phyloP scores from a whole-genome alignment of 2,797 vertebrate species.

The Glyptemys insculpta region DNA sequence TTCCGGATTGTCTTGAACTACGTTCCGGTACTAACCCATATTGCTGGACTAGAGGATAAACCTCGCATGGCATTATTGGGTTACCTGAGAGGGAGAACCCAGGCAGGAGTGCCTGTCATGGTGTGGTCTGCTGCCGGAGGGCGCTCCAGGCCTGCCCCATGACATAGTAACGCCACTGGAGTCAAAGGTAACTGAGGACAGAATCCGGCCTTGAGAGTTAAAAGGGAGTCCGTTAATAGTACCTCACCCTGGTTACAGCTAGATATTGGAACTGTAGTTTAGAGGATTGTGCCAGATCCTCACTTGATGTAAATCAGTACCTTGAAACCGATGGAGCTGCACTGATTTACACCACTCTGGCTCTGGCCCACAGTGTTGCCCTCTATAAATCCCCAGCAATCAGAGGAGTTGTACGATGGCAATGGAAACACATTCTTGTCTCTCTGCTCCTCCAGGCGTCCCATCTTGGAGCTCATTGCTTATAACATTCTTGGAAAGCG shows the following conservation, averaged over 20 bases:
- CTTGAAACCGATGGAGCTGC: neutral
- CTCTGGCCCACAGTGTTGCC: neutral
- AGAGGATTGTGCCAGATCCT: neutral
- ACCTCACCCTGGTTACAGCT: neutral
- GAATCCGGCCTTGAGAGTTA: neutral
- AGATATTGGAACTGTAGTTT: rapidly evolving
- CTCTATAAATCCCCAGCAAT: neutral
- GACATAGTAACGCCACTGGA: neutral
- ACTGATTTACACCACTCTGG: neutral
- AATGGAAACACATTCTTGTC: neutral
- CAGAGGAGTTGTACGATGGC: neutral
- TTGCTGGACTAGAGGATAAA: neutral
- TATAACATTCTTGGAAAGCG: neutral
- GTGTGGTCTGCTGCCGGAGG: neutral
- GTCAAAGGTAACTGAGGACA: neutral
- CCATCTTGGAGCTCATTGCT: neutral
- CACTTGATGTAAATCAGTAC: rapidly evolving
- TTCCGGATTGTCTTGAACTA: neutral
- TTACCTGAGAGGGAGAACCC: neutral
- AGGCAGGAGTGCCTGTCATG: neutral
- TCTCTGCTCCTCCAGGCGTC: neutral
- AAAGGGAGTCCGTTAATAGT: rapidly evolving
- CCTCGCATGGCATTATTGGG: neutral
- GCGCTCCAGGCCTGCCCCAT: neutral
- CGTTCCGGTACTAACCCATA: neutral